Percentiles rank a stretch among this genome's conserved stretches.
phyloP scores from a whole-genome alignment of 2,888 invertebrate species.

The Caenorhabditis sp. region DNA sequence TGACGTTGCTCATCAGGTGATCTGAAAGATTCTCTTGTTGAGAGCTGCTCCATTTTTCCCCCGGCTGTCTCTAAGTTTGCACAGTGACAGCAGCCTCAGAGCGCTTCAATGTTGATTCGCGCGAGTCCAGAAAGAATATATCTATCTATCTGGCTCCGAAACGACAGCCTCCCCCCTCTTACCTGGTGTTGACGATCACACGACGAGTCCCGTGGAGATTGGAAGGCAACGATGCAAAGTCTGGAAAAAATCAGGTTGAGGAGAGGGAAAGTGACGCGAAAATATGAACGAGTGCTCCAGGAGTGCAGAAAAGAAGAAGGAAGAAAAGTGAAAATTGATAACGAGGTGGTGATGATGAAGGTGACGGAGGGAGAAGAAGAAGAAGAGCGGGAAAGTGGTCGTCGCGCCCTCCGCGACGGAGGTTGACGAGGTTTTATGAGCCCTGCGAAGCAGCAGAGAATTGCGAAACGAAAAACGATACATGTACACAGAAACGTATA shows the following conservation, averaged over 20 bases:
- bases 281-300: conserved; percentile 16
- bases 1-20: conserved; percentile 60
- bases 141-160: conserved; percentile 32
- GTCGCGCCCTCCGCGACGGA: conserved; percentile 32
- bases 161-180: conserved; percentile 28
- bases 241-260: conserved; percentile 32
- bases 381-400: conserved; percentile 29
- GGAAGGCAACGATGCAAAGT: conserved; percentile 24
- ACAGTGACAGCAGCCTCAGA: conserved; percentile 47
- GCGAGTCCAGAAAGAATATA: conserved; percentile 17
- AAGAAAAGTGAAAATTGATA: conserved; percentile 51
- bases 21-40: conserved; percentile 37
- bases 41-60: conserved; percentile 7
- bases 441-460: conserved; percentile 17
- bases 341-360: conserved; percentile 45
- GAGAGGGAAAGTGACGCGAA: conserved; percentile 9
- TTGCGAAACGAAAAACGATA: conserved; percentile 37
- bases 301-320: conserved; percentile 42
- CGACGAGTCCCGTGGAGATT: conserved; percentile 40
- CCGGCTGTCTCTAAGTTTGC: conserved; percentile 34
- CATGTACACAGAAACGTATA: conserved; percentile 2
- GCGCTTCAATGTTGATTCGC: conserved; percentile 59
- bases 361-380: conserved; percentile 29
- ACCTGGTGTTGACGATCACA: conserved; percentile 57
- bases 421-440: conserved; percentile 62